A percentile compares a stretch with the other conserved stretches of the same genome.
phyloP scores from a whole-genome alignment of 2,797 vertebrate species.

The Pseudomugil tenellus region DNA sequence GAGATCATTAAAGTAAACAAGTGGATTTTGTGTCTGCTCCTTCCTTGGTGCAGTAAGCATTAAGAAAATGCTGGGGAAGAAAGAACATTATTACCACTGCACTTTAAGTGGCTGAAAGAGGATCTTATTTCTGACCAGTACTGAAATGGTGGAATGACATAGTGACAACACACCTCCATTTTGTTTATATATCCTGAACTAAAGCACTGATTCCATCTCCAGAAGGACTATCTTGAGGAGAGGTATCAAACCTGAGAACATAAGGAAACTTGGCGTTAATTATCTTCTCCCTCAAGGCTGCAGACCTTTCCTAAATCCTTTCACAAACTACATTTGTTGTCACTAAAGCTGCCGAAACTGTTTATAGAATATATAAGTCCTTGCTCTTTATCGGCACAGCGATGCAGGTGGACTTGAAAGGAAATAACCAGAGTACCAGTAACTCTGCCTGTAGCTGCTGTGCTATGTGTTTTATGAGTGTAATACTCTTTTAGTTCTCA shows the following conservation, averaged over 20 bases:
- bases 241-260: conserved; percentile 20
- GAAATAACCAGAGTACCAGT: conserved; percentile 40
- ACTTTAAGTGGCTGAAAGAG: conserved; percentile 60
- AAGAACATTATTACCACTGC: conserved; percentile 57
- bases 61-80: conserved; percentile 50
- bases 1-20: conserved; percentile 23
- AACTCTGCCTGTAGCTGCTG: conserved; percentile 55
- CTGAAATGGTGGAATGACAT: conserved; percentile 39
- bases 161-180: conserved; percentile 44
- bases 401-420: conserved; percentile 32
- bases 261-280: conserved; percentile 34
- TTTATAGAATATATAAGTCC: conserved; percentile 40
- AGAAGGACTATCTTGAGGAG: conserved; percentile 26
- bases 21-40: conserved; percentile 35
- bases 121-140: conserved; percentile 70
- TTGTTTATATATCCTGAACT: conserved; percentile 45
- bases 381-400: conserved; percentile 43
- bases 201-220: conserved; percentile 41
- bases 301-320: conserved; percentile 38
- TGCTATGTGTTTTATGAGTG: conserved; percentile 62
- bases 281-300: conserved; percentile 38
- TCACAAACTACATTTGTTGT: conserved; percentile 28
- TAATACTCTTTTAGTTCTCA: conserved; percentile 56
- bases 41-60: conserved; percentile 35
- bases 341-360: conserved; percentile 34